Evolutionary conservation across 2,797 vertebrate species (phyloP), one percentile per base, ranked within the genome.

Genomic region (Manis pentadactyla): DNA sequence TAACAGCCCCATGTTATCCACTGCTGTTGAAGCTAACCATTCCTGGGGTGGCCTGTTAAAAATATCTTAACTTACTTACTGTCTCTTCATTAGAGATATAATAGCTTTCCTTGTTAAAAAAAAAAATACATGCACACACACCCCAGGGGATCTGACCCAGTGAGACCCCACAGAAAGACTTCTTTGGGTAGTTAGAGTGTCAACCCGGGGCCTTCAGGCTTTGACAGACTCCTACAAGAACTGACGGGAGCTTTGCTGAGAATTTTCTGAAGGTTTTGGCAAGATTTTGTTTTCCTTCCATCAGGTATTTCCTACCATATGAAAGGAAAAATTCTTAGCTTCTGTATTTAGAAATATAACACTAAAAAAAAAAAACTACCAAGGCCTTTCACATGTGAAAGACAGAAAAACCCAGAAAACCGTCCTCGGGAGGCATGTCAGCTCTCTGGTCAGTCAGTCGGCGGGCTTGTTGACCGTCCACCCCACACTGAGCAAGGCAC

Each of bases 151-250:
- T 34, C 15, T 51, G 34, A 64, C 73, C 75, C 79, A 87, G 92
- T 88, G 87, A 93, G 94, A 93, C 61, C 71, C 87, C 61, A 94
- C 53, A 92, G 97, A 96, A 97, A 97, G 18, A 77, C 79, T 92
- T 98, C 69, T 95, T 90, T 73, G 85, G 89, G 97, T 89, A 95
- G 96, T 88, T 93, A 74, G 34, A 57, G 79, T 97, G 98, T 97
- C 97, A 97, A 64, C 87, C 39, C 27, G 0, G 73, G 78, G 93
- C 82, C 92, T 91, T 75, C 42, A 37, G 39, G 42, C 84, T 96
- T 97, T 82, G 69, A 95, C 96, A 95, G 71, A 12, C 34, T 86
- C 90, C 53, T 83, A 53, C 46, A 25, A 15, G 73, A 82, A 97
- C 96, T 93, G 78, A 91, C 82, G 94, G 83, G 78, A 95, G 39